Evolutionary conservation across 2,113 vertebrate genomes (phyloP).

Genomic region (Struthio camelus): DNA sequence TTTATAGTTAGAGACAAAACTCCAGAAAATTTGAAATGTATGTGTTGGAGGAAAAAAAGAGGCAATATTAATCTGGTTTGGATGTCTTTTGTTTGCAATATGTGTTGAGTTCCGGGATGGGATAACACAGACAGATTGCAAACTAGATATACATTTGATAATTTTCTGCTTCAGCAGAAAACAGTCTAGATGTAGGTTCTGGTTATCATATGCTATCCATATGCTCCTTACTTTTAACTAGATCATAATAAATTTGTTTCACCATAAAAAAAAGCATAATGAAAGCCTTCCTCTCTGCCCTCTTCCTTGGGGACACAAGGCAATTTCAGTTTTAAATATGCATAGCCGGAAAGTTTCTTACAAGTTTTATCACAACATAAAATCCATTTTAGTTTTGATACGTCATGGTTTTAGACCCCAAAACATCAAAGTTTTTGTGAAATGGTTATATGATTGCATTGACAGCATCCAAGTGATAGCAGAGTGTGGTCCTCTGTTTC

Average conservation of each 20-base stretch:
- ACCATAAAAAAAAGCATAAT: not conserved
- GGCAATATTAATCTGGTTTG: not conserved
- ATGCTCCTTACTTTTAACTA: not conserved
- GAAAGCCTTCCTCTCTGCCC: not conserved
- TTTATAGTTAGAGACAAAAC: not conserved
- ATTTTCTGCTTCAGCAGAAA: not conserved
- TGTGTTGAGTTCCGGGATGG: not conserved
- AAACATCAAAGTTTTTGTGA: not conserved
- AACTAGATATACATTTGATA: not conserved
- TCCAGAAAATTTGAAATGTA: not conserved
- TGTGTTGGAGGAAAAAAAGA: not conserved
- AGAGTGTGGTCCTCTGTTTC: not conserved
- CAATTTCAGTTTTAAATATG: not conserved
- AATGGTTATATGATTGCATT: not conserved
- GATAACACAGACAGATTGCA: not conserved
- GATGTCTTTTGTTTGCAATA: not conserved
- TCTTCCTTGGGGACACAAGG: not conserved
- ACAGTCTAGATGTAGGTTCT: not conserved
- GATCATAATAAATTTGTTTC: not conserved
- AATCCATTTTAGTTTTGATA: not conserved
- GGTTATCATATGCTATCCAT: not conserved
- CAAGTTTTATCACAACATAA: not conserved
- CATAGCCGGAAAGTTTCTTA: not conserved
- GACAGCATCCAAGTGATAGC: not conserved
- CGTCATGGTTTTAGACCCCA: not conserved